Base-by-base conservation (phyloP, 2,797 vertebrate genomes). In the Natrix natrix region DNA sequence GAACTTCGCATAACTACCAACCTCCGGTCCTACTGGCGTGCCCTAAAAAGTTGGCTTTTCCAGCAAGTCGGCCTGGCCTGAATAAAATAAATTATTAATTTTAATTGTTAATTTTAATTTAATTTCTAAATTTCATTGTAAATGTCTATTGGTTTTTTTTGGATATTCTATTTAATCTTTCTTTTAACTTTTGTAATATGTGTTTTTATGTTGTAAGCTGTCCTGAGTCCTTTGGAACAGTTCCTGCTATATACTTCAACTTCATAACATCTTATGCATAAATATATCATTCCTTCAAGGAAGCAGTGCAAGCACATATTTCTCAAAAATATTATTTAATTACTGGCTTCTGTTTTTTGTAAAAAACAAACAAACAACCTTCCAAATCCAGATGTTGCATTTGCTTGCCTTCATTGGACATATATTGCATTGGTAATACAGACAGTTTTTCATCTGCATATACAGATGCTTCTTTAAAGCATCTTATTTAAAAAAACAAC, bases 291-390 rank as follows among this genome's bases (percentile, higher is more conserved):
- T 88, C 86, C 83, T 87, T n/a, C 69, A 28, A 89, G 91, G 91
- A 95, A 93, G 63, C 59, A 89, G 92, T 88, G 83, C 87, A 94
- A 57, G 63, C 90, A 26, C 37, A 59, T 93, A 59, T 93, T n/a
- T 88, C 95, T 90, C 90, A 87, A 91, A 93, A 93, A 32, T 91
- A 86, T 52, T 10, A 61, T 90, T 52, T 52, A 48, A 90, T 63
- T 12, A 54, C 24, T 57, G 61, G 89, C 86, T 78, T 28, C 32
- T 94, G 74, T 20, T 24, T 94, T 93, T 91, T 94, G 28, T 95
- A 88, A 91, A 91, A 87, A 3, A 88, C 2, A 0, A 13, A 26
- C 24, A 8, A 14, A 56, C 56, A 59, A 20, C 48, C 8, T 14
- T 69, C 32, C 87, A 89, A 92, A 54, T 90, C 55, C 78, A 95